Percentiles rank a stretch among this genome's conserved stretches.
Conservation (phyloP, 1,140 invertebrate genomes). For the Plodia interpunctella region DNA sequence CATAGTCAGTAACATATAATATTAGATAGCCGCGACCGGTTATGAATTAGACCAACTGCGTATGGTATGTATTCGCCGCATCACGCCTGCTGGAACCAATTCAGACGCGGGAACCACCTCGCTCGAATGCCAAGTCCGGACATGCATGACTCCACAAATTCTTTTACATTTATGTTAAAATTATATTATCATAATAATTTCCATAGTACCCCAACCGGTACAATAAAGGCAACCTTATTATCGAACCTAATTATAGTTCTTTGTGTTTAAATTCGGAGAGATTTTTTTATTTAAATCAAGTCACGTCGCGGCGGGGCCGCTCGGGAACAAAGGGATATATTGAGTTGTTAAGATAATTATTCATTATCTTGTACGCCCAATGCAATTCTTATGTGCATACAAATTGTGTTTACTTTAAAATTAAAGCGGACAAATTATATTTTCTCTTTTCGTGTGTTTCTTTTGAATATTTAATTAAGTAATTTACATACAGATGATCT, state of each 20-base stretch:
- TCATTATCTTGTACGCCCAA: slow-evolving; percentile 18
- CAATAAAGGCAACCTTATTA: slow-evolving; percentile 55
- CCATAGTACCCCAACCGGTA: slow-evolving; percentile 53
- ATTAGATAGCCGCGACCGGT: not conserved
- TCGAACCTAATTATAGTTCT: slow-evolving; percentile 71
- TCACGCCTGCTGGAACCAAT: slow-evolving; percentile 40
- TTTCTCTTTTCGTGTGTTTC: not conserved
- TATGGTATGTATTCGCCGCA: slow-evolving; percentile 39
- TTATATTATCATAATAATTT: slow-evolving; percentile 73
- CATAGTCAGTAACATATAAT: too few species aligned
- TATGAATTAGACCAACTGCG: slow-evolving; percentile 16
- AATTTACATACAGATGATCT: too few species aligned
- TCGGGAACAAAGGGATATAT: slow-evolving; percentile 54
- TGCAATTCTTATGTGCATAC: slow-evolving; percentile 18
- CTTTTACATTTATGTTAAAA: slow-evolving; percentile 69
- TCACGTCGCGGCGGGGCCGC: slow-evolving; percentile 42
- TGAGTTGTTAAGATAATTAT: slow-evolving; percentile 44
- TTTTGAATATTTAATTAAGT: too few species aligned
- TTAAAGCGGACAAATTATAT: not conserved
- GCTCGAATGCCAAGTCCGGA: slow-evolving; percentile 47
- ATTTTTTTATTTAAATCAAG: slow-evolving; percentile 68
- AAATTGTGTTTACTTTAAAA: slow-evolving; percentile 19
- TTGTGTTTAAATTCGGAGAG: slow-evolving; percentile 66
- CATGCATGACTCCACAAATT: slow-evolving; percentile 70
- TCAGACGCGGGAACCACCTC: slow-evolving; percentile 38